A percentile compares a stretch with the other conserved stretches of the same genome.
These are phyloP conservation scores for Ypsolopha sequella DNA, from an alignment of 2,888 invertebrate species.

Conservation along the genomic window DNA sequence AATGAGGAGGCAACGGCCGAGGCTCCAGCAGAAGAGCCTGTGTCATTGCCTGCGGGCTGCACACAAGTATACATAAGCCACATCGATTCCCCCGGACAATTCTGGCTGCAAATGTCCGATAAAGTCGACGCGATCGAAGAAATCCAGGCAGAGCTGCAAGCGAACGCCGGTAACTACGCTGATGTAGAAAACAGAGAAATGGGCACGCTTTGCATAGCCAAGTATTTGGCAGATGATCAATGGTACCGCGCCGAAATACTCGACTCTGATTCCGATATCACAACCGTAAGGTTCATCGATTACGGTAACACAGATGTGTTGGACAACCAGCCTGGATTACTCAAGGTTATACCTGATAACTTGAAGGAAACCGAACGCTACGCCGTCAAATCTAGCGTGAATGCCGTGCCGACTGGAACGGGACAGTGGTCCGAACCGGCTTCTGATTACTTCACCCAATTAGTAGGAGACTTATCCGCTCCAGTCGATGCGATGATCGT, in stretches of 20 bases:
- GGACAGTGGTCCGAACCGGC: constrained; percentile 76
- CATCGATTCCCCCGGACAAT: constrained; percentile 80
- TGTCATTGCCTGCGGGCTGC: constrained; percentile 42
- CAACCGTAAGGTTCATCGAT: constrained; percentile 82
- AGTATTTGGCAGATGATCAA: constrained; percentile 83
- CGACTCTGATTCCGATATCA: constrained; percentile 81
- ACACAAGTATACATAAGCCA: constrained; percentile 74
- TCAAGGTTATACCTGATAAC: constrained; percentile 74
- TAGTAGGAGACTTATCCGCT: constrained; percentile 60
- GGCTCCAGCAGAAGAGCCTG: constrained; percentile 26
- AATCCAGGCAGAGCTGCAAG: constrained; percentile 76
- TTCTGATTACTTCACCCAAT: constrained; percentile 65
- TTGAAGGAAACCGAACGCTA: constrained; percentile 67
- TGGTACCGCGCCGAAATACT: constrained; percentile 96
- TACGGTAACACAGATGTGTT: constrained; percentile 84
- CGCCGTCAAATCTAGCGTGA: constrained; percentile 75
- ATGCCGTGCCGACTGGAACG: constrained; percentile 74
- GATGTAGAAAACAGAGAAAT: constrained; percentile 70
- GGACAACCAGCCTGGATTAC: constrained; percentile 69
- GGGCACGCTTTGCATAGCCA: constrained; percentile 79
- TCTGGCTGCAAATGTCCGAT: constrained; percentile 78
- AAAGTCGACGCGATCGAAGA: constrained; percentile 67
- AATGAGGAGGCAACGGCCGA: constrained; percentile 26
- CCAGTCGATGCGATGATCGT: constrained; percentile 65
- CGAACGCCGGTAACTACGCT: constrained; percentile 58